Base-by-base conservation (phyloP, 2,888 invertebrate species). In the Melikaiella ostensackeni region DNA sequence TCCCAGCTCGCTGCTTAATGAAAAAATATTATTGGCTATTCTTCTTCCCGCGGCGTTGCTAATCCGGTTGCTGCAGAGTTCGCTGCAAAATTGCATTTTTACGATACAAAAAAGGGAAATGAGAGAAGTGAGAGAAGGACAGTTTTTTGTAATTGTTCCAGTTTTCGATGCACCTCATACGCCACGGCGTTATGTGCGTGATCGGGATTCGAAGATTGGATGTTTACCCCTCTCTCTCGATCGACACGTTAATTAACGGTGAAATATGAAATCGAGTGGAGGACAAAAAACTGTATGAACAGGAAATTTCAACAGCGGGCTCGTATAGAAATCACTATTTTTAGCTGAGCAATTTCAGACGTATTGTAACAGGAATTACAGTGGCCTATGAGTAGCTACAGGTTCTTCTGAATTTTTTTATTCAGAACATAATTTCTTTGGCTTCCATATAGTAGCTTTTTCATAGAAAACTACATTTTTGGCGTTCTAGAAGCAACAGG, bases 1-100 rank as follows among this genome's bases (percentile, higher is more conserved):
- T 90, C 84, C 87, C 83, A 78, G 83, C 83, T 81, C 80, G 81
- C 79, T 79, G 84, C 82, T 87, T 87, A 86, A 89, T 88, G 87
- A 87, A 89, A 88, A 89, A 87, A 86, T 87, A 88, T 89, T 87
- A 87, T 88, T 87, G 87, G 84, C 85, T 86, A 84, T 86, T 85
- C 83, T 83, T 84, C 82, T 82, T 79, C 75, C 77, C 80, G 75
- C 79, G 78, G 80, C 61, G 73, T 64, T 62, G 75, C 64, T 82
- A 80, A 83, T 81, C 80, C 76, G 75, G 33, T 70, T 59, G 75
- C 55, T n/a, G 70, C n/a, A 61, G 62, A 75, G 74, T 46, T 38
- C 70, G 80, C 78, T 75, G 77, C 77, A 81, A 84, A 77, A 87
- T 85, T 84, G 79, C 79, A 77, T 81, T 82, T 82, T 81, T 81